Evolutionary conservation across 2,797 vertebrate genomes (phyloP).

Genomic region (Amphiprion clarkii): DNA sequence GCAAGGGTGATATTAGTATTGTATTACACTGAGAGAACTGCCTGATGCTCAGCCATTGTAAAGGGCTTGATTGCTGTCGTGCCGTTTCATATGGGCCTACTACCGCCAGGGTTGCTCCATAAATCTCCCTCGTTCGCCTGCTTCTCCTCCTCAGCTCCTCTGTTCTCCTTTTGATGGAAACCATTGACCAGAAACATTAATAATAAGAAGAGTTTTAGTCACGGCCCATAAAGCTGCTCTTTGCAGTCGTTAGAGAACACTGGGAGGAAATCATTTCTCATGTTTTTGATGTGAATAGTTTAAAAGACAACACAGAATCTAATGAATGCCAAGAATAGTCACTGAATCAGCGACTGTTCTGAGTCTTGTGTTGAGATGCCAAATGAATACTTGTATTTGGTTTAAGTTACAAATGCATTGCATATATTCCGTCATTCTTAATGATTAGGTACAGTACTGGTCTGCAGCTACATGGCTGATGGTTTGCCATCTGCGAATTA

Average conservation of each 20-base stretch:
- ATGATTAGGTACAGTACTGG: constrained; percentile 40
- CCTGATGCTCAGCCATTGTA: constrained; percentile 68
- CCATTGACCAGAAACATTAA: constrained; percentile 77
- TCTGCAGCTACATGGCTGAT: constrained; percentile 42
- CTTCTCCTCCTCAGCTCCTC: constrained; percentile 56
- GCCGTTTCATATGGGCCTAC: constrained; percentile 60
- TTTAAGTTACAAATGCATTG: constrained; percentile 25
- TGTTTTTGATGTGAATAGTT: constrained; percentile 48
- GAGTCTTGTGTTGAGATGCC: constrained; percentile 2
- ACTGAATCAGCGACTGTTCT: constrained; percentile 37
- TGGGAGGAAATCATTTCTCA: constrained; percentile 57
- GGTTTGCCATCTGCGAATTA: constrained; percentile 64
- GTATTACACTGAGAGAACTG: constrained; percentile 60
- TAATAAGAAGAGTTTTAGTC: constrained; percentile 79
- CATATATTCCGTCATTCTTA: constrained; percentile 43
- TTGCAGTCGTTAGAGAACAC: constrained; percentile 64
- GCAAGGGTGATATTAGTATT: constrained; percentile 60
- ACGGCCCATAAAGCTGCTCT: constrained; percentile 75
- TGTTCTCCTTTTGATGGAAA: constrained; percentile 71
- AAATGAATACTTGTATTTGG: constrained; percentile 30
- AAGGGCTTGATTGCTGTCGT: constrained; percentile 69
- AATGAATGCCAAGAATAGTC: constrained; percentile 17
- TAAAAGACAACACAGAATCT: constrained; percentile 34
- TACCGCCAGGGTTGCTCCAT: constrained; percentile 61
- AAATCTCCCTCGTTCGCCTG: constrained; percentile 74